These are phyloP conservation scores for Cheumatopsyche charites DNA, from an alignment of 1,140 invertebrate species.

Conservation along the genomic window DNA sequence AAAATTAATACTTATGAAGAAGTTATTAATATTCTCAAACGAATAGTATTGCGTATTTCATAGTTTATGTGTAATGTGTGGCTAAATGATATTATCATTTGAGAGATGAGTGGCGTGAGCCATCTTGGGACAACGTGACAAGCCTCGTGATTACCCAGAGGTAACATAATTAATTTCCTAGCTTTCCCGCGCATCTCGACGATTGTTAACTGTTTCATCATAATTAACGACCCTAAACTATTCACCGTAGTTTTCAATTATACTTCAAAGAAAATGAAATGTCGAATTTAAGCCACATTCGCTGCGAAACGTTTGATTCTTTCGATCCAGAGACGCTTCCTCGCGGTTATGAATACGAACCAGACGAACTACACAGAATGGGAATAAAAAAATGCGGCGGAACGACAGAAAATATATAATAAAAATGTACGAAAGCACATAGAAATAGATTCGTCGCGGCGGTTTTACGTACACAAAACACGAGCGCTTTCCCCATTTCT, in stretches of 20 bases:
- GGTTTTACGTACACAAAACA: slow-evolving; percentile 32
- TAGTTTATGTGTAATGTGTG: slow-evolving; percentile 14
- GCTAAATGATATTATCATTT: slow-evolving; percentile 33
- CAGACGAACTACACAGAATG: background rate
- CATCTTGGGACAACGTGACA: slow-evolving; percentile 33
- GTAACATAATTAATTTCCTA: slow-evolving; percentile 34
- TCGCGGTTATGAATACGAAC: background rate
- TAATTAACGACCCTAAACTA: background rate
- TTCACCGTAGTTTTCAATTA: background rate
- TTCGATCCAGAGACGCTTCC: background rate
- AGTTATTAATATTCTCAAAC: too few relatives aligned
- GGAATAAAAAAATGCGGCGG: background rate
- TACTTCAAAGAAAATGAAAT: background rate
- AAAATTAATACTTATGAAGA: too few relatives aligned
- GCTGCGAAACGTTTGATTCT: background rate
- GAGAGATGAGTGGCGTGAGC: slow-evolving; percentile 27
- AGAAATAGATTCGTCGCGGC: slow-evolving; percentile 25
- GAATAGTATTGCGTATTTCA: background rate
- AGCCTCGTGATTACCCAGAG: slow-evolving; percentile 32
- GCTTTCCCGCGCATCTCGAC: background rate
- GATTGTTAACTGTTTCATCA: slow-evolving; percentile 29
- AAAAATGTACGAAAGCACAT: background rate
- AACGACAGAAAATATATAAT: background rate
- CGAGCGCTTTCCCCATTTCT: slow-evolving; percentile 2
- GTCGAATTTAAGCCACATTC: too few relatives aligned